Evolutionary conservation across 2,888 invertebrate genomes (phyloP).

Genomic region (Stratiomys singularior): DNA sequence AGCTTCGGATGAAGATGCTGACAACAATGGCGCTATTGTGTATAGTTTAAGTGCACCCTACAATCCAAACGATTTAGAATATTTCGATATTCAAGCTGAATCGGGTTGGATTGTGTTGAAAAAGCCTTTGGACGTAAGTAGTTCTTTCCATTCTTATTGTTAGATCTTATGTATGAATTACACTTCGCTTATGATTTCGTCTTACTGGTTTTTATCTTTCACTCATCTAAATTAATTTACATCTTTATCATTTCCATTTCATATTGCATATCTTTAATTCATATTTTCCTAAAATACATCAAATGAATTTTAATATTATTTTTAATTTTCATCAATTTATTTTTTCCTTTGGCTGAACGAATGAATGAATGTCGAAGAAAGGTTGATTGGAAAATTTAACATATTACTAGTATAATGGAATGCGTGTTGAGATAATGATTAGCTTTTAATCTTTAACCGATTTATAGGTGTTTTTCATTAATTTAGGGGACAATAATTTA

Average conservation of each 20-base stretch:
- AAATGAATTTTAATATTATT: neutral
- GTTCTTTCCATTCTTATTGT: conserved; percentile 58
- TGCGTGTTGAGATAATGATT: conserved; percentile 11
- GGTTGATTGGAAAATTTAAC: too few relatives aligned
- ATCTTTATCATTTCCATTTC: neutral
- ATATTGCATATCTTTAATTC: conserved; percentile 3
- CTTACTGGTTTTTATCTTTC: conserved; percentile 23
- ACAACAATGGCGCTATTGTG: conserved; percentile 94
- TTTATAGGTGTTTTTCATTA: neutral
- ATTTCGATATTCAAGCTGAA: conserved; percentile 96
- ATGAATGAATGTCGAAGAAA: neutral
- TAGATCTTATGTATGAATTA: neutral
- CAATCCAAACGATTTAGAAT: conserved; percentile 89
- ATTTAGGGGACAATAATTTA: neutral
- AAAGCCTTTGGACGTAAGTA: conserved; percentile 96
- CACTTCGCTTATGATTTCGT: conserved; percentile 33
- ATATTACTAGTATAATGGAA: neutral
- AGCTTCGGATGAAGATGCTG: conserved; percentile 96
- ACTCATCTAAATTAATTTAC: neutral
- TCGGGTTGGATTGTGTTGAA: conserved; percentile 97
- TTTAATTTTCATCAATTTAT: conserved; percentile 12
- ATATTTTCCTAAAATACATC: neutral
- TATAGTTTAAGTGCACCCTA: conserved; percentile 91
- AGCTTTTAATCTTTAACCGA: neutral
- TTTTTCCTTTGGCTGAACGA: neutral